phyloP scores from a whole-genome alignment of 2,113 vertebrate genomes.

The Phyllopteryx taeniolatus region DNA sequence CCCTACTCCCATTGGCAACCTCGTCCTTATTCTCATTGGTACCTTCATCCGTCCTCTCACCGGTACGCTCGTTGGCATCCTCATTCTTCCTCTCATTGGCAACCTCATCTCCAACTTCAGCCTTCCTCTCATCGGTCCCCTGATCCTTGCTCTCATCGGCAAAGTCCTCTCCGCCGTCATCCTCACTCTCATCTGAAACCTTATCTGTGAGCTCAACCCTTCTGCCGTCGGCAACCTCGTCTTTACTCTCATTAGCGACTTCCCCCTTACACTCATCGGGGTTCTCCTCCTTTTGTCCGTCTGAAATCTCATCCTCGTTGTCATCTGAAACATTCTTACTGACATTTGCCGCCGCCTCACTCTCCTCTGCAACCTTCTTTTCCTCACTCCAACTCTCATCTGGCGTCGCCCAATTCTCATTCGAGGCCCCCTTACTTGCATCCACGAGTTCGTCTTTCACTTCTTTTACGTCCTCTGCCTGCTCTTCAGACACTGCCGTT shows the following conservation, averaged over 20 bases:
- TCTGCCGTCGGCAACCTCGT: neutral
- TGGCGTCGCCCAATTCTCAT: constrained; percentile 10
- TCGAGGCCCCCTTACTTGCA: neutral
- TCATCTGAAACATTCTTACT: constrained; percentile 17
- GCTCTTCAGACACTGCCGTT: constrained; percentile 18
- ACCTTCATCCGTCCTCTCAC: constrained; percentile 30
- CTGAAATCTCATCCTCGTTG: neutral
- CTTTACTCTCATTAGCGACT: neutral
- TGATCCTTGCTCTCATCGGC: constrained; percentile 14
- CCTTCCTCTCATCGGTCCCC: neutral
- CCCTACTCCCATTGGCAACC: neutral
- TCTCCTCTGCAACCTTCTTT: neutral
- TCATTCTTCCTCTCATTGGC: neutral
- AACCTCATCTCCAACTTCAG: neutral
- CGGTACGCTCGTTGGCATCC: neutral
- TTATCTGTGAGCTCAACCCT: neutral
- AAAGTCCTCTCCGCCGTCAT: constrained; percentile 11
- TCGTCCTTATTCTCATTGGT: neutral
- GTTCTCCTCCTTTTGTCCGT: neutral
- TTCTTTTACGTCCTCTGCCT: constrained; percentile 12
- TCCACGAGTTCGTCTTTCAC: neutral
- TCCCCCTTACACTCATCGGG: neutral
- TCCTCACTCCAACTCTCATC: constrained; percentile 18
- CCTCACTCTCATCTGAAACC: neutral
- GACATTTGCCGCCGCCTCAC: constrained; percentile 14